Percentiles rank a stretch among this genome's conserved stretches.
Evolutionary conservation across 2,113 vertebrate genomes (phyloP).

Genomic region (Callipepla californica): DNA sequence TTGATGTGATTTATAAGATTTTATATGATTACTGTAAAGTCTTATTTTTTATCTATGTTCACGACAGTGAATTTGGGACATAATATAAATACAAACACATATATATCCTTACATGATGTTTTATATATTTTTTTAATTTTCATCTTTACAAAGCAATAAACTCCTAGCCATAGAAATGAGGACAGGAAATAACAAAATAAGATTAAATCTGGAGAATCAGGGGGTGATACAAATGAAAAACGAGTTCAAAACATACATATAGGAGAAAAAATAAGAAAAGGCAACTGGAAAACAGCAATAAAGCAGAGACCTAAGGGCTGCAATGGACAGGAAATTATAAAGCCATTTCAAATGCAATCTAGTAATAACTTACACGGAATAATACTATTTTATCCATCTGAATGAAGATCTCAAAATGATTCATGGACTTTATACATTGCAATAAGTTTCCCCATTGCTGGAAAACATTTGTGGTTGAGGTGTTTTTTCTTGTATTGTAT

Average conservation of each 20-base stretch:
- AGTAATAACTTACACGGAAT: constrained; percentile 23
- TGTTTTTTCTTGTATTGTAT: background rate
- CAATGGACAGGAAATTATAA: constrained; percentile 61
- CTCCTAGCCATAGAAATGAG: background rate
- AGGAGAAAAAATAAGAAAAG: background rate
- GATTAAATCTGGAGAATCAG: constrained; percentile 42
- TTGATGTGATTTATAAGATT: background rate
- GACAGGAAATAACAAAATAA: constrained; percentile 57
- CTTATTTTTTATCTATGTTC: background rate
- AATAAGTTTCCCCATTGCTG: background rate
- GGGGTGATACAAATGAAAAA: constrained; percentile 41
- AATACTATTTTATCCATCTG: constrained; percentile 20
- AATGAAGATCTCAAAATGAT: background rate
- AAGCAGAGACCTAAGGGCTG: constrained; percentile 25
- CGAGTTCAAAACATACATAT: constrained; percentile 65
- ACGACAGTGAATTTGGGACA: background rate
- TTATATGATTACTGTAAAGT: background rate
- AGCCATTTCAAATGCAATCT: constrained; percentile 19
- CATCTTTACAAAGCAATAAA: constrained; percentile 26
- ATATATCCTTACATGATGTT: background rate
- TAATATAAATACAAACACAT: background rate
- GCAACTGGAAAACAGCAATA: constrained; percentile 14
- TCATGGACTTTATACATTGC: background rate
- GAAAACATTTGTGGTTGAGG: background rate
- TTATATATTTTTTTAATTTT: background rate